Conservation (phyloP, 2,113 vertebrate species). For the Amia ocellicauda region DNA sequence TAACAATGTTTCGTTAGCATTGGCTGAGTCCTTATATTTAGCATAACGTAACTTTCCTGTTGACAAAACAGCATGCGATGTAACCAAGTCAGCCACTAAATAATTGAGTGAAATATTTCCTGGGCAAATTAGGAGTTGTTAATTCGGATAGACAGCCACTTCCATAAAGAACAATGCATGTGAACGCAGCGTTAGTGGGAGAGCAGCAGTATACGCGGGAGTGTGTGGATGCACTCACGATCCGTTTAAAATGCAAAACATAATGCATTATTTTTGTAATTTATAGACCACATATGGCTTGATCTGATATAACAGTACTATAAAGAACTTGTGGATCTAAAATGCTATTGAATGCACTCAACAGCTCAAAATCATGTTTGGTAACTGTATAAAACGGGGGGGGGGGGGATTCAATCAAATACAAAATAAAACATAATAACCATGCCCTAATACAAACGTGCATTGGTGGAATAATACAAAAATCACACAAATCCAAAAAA, state of each 20-base stretch:
- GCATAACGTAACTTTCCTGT: constrained; percentile 3
- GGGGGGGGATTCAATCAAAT: too few relatives aligned
- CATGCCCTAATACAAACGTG: too few relatives aligned
- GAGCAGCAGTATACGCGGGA: too few relatives aligned
- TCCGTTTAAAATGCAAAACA: background rate
- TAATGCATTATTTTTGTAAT: constrained; percentile 2
- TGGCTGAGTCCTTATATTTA: background rate
- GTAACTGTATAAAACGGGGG: too few relatives aligned
- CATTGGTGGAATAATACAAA: too few relatives aligned
- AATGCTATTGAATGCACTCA: background rate
- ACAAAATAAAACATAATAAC: too few relatives aligned
- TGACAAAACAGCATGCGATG: constrained; percentile 9
- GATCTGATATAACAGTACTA: background rate
- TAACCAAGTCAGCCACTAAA: background rate
- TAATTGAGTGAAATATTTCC: constrained; percentile 26
- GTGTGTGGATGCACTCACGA: background rate
- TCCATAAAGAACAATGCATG: constrained; percentile 1
- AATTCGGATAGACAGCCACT: constrained; percentile 8
- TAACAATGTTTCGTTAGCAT: background rate
- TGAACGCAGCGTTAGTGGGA: constrained; percentile 2
- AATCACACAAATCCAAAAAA: too few relatives aligned
- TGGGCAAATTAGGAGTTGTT: background rate
- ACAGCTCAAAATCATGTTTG: too few relatives aligned
- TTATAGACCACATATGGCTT: constrained; percentile 2
- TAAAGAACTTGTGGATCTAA: background rate